Evolutionary conservation across 1,140 invertebrate species (phyloP).

Genomic region (Battus philenor): DNA sequence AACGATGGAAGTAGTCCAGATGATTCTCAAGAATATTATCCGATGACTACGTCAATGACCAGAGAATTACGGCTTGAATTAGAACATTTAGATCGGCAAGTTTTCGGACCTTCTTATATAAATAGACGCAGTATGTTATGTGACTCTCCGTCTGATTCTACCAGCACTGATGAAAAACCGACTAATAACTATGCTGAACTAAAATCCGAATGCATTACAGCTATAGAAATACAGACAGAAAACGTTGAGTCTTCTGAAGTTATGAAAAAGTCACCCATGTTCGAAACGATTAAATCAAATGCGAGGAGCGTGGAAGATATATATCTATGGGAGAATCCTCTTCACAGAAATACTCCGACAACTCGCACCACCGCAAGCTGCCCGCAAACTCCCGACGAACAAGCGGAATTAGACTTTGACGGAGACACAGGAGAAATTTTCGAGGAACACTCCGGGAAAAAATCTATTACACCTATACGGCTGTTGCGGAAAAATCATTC

Average conservation of each 20-base stretch:
- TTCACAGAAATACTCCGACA: conserved; percentile 76
- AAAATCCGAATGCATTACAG: conserved; percentile 32
- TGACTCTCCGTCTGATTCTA: conserved; percentile 63
- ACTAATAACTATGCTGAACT: conserved; percentile 48
- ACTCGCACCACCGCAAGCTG: conserved; percentile 60
- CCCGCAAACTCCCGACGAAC: conserved; percentile 81
- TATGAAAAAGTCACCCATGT: conserved; percentile 50
- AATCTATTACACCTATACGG: conserved; percentile 80
- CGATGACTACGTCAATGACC: conserved; percentile 90
- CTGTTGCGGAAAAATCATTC: conserved; percentile 63
- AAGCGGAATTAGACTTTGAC: conserved; percentile 81
- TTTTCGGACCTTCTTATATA: conserved; percentile 78
- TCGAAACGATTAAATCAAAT: conserved; percentile 57
- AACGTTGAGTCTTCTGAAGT: conserved; percentile 32
- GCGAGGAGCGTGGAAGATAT: conserved; percentile 78
- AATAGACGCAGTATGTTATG: conserved; percentile 53
- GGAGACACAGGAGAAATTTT: conserved; percentile 77
- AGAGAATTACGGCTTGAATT: conserved; percentile 86
- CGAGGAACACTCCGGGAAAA: conserved; percentile 78
- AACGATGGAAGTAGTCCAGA: conserved; percentile 84
- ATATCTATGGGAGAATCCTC: conserved; percentile 86
- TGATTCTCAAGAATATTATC: conserved; percentile 88
- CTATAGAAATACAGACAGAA: conserved; percentile 34
- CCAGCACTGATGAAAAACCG: conserved; percentile 60
- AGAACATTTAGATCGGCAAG: conserved; percentile 88